These are phyloP conservation scores for Sminthopsis crassicaudata DNA, from an alignment of 2,113 vertebrate species.

Conservation along the genomic window DNA sequence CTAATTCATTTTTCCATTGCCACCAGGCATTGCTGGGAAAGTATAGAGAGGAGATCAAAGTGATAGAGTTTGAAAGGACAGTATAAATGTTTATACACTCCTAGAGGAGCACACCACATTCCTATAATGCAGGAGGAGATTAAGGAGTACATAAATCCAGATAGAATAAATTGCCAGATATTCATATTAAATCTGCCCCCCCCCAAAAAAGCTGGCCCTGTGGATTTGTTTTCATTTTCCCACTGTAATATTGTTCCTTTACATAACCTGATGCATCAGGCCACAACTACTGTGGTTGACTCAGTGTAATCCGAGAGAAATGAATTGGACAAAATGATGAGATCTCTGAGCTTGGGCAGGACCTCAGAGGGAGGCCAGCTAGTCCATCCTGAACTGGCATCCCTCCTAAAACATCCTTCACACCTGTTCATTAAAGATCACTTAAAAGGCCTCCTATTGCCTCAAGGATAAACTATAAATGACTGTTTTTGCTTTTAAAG, in stretches of 20 bases:
- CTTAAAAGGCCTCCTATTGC: not conserved
- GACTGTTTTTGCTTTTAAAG: not conserved
- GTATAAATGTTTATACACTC: constrained; percentile 57
- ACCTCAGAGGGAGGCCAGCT: not conserved
- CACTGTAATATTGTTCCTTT: not conserved
- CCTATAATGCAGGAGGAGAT: constrained; percentile 32
- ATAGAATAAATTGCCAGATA: constrained; percentile 17
- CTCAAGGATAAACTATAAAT: not conserved
- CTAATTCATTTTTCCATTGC: constrained; percentile 79
- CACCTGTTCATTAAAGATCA: not conserved
- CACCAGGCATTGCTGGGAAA: constrained; percentile 73
- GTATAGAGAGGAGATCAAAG: constrained; percentile 74
- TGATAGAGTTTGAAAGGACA: constrained; percentile 68
- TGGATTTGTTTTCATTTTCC: constrained; percentile 17
- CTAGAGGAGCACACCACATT: constrained; percentile 35
- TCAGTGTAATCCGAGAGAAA: not conserved
- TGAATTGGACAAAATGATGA: not conserved
- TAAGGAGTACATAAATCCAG: constrained; percentile 30
- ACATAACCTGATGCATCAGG: not conserved
- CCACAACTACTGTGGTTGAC: not conserved
- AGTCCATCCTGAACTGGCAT: not conserved
- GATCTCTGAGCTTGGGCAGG: not conserved
- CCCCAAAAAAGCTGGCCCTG: not conserved
- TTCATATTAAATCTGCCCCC: not conserved
- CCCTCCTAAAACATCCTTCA: not conserved